phyloP scores from a whole-genome alignment of 1,140 invertebrate genomes.

The Tribolium madens region DNA sequence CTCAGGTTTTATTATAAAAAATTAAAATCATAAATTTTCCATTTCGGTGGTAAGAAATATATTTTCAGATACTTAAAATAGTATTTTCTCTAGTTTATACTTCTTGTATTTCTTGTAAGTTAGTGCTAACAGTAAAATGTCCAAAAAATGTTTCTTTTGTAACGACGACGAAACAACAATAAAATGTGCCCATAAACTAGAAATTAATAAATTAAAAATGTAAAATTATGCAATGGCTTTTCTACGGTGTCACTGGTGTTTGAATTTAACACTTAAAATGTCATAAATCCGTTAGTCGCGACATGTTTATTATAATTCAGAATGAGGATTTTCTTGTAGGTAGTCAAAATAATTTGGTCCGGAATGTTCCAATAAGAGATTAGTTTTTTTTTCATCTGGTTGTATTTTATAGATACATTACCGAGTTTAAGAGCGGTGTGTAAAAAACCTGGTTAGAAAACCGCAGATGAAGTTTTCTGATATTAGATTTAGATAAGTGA shows the following conservation, averaged over 20 bases:
- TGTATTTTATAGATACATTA: constrained; percentile 17
- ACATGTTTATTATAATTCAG: constrained; percentile 16
- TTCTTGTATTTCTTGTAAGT: no score
- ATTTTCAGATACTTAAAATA: no score
- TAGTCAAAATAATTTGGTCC: constrained; percentile 18
- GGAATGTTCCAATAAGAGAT: constrained; percentile 8
- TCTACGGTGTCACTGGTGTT: constrained; percentile 12
- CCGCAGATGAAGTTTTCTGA: not conserved
- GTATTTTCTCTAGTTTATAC: no score
- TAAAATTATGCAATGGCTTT: constrained; percentile 1
- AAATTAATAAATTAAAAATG: constrained; percentile 23
- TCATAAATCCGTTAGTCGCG: constrained; percentile 7
- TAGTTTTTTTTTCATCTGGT: not conserved
- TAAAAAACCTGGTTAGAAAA: not conserved
- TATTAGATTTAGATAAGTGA: constrained; percentile 6
- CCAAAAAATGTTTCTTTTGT: not conserved
- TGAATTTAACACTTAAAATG: constrained; percentile 12
- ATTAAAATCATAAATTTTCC: no score
- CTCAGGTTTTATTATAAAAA: no score
- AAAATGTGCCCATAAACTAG: not conserved
- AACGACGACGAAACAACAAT: not conserved
- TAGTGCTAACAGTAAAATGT: no score
- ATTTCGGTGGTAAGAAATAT: no score
- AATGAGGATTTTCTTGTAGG: constrained; percentile 7
- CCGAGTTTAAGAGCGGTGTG: not conserved